A percentile compares a stretch with the other conserved stretches of the same genome.
Conservation (phyloP, 2,113 vertebrate species). For the Lampris megalopsis region DNA sequence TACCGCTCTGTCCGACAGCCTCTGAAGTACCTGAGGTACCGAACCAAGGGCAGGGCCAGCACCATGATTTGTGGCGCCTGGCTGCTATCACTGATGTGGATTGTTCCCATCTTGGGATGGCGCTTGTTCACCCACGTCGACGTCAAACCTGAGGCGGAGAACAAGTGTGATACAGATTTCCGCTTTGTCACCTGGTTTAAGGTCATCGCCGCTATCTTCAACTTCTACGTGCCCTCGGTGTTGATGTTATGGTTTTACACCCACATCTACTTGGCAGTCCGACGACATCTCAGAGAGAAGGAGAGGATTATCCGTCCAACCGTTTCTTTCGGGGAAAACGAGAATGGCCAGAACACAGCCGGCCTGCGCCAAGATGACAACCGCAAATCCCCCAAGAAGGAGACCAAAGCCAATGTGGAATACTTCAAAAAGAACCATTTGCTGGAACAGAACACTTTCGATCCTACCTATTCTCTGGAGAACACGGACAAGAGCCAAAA, state of each 20-base stretch:
- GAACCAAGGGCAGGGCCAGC: conserved; percentile 88
- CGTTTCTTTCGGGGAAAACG: conserved; percentile 71
- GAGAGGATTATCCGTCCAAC: conserved; percentile 81
- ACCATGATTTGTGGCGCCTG: conserved; percentile 88
- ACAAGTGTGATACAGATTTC: conserved; percentile 92
- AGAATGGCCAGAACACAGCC: conserved; percentile 56
- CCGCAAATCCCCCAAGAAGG: conserved; percentile 47
- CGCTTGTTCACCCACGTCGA: conserved; percentile 74
- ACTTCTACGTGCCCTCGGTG: conserved; percentile 94
- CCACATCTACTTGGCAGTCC: conserved; percentile 89
- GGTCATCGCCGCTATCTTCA: conserved; percentile 89
- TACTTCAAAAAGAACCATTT: conserved; percentile 65
- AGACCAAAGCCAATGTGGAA: conserved; percentile 51
- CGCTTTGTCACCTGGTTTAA: conserved; percentile 93
- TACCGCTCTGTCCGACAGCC: conserved; percentile 94
- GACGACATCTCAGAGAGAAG: conserved; percentile 86
- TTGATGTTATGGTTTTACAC: conserved; percentile 94
- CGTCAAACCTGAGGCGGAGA: conserved; percentile 64
- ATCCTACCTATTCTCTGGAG: conserved; percentile 62
- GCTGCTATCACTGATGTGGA: conserved; percentile 91
- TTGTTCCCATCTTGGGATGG: conserved; percentile 94
- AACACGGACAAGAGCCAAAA: conserved; percentile 47
- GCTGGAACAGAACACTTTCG: conserved; percentile 79
- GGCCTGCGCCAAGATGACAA: conserved; percentile 31
- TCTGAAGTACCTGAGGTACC: conserved; percentile 88